Evolutionary conservation across 2,113 vertebrate genomes (phyloP).

Genomic region (Burhinus bistriatus): DNA sequence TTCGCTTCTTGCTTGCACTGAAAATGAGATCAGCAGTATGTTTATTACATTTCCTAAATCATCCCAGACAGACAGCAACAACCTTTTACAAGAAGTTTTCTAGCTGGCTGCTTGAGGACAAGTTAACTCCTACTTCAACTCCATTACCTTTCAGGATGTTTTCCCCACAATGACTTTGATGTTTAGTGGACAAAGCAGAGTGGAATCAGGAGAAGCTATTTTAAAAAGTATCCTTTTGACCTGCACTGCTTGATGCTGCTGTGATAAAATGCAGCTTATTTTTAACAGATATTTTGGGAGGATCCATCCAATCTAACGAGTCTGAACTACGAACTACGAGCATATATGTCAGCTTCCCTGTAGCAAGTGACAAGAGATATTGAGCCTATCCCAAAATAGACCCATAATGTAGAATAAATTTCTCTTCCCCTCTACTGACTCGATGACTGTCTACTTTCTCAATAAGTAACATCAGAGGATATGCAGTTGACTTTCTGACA

Average conservation of each 20-base stretch:
- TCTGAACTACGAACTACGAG: not conserved
- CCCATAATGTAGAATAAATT: not conserved
- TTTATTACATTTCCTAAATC: not conserved
- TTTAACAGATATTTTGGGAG: not conserved
- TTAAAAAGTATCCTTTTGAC: not conserved
- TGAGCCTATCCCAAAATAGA: not conserved
- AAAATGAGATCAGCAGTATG: not conserved
- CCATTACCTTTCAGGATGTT: not conserved
- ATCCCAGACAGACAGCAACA: not conserved
- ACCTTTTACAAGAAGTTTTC: not conserved
- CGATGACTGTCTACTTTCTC: not conserved
- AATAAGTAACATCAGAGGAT: not conserved
- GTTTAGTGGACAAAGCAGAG: not conserved
- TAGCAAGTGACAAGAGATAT: not conserved
- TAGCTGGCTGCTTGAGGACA: not conserved
- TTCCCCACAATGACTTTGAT: not conserved
- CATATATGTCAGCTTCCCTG: not conserved
- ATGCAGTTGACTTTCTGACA: not conserved
- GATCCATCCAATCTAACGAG: not conserved
- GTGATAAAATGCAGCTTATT: not conserved
- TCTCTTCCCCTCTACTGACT: not conserved
- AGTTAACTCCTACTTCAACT: not conserved
- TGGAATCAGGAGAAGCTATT: not conserved
- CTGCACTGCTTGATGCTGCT: not conserved
- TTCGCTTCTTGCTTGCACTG: not conserved